phyloP scores from a whole-genome alignment of 2,797 vertebrate genomes.

The Macropus fuliginosus region DNA sequence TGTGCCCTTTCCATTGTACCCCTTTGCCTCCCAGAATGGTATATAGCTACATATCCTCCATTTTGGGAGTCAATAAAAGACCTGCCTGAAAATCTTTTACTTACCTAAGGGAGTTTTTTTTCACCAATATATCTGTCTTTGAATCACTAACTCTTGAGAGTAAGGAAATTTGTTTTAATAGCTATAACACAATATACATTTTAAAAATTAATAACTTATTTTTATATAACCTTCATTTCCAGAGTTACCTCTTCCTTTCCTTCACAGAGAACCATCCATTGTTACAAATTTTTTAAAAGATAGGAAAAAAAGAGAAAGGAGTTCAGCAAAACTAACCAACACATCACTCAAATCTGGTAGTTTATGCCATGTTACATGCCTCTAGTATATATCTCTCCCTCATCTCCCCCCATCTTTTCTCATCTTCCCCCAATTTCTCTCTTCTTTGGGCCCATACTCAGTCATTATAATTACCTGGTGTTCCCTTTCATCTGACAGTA shows the following conservation, averaged over 20 bases:
- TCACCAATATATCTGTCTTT: background rate
- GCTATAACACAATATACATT: background rate
- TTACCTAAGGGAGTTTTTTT: background rate
- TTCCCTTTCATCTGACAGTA: conserved; percentile 9
- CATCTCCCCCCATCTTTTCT: too few relatives aligned
- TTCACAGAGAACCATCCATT: background rate
- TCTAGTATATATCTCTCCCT: background rate
- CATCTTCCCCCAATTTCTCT: background rate
- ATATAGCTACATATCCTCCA: background rate
- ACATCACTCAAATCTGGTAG: background rate
- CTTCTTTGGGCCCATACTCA: background rate
- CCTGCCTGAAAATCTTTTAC: background rate
- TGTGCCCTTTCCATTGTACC: background rate
- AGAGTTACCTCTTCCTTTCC: too few relatives aligned
- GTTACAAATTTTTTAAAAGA: background rate
- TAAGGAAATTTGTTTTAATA: background rate
- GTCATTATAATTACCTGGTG: background rate
- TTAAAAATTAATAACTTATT: background rate
- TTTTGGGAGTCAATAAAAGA: background rate
- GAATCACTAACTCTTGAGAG: background rate
- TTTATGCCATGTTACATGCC: background rate
- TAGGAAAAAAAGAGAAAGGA: background rate
- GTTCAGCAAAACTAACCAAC: background rate
- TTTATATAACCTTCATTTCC: too few relatives aligned
- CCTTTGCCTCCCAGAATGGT: background rate